Percentiles rank a stretch among this genome's conserved stretches.
Evolutionary conservation across 2,888 invertebrate species (phyloP).

Genomic region (Abrostola triplasia): DNA sequence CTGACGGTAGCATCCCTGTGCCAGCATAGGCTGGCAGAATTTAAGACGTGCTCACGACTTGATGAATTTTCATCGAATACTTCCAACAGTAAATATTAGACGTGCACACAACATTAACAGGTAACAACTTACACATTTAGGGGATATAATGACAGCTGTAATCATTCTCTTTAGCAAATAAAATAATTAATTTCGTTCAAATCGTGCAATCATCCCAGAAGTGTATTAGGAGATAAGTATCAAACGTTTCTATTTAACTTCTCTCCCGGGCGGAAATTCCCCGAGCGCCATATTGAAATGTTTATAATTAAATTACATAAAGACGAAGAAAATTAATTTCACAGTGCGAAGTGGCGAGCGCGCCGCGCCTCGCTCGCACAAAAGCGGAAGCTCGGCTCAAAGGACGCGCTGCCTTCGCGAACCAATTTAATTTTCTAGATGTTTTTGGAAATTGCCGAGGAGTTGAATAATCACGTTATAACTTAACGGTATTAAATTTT

Average conservation of each 20-base stretch:
- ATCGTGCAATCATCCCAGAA: conserved; percentile 85
- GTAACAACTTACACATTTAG: conserved; percentile 10
- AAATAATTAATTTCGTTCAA: conserved; percentile 80
- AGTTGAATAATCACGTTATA: conserved; percentile 89
- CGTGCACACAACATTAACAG: neutral
- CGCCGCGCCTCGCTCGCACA: conserved; percentile 66
- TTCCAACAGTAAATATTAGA: neutral
- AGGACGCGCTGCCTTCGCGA: conserved; percentile 79
- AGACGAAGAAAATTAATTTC: conserved; percentile 89
- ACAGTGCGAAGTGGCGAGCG: conserved; percentile 86
- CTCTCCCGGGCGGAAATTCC: conserved; percentile 85
- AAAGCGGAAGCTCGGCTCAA: conserved; percentile 81
- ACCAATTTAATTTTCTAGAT: conserved; percentile 87
- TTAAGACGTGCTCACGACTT: too few species aligned
- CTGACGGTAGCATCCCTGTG: too few species aligned
- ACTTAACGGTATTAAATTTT: conserved; percentile 88
- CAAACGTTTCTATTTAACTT: conserved; percentile 89
- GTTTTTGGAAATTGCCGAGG: conserved; percentile 86
- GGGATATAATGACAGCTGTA: conserved; percentile 52
- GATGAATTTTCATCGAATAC: too few species aligned
- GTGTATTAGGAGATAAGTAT: conserved; percentile 88
- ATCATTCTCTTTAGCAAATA: conserved; percentile 63
- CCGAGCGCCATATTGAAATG: conserved; percentile 88
- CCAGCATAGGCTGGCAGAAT: too few species aligned
- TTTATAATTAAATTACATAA: conserved; percentile 89